phyloP scores from a whole-genome alignment of 2,888 invertebrate genomes.

The Horisme vitalbata region DNA sequence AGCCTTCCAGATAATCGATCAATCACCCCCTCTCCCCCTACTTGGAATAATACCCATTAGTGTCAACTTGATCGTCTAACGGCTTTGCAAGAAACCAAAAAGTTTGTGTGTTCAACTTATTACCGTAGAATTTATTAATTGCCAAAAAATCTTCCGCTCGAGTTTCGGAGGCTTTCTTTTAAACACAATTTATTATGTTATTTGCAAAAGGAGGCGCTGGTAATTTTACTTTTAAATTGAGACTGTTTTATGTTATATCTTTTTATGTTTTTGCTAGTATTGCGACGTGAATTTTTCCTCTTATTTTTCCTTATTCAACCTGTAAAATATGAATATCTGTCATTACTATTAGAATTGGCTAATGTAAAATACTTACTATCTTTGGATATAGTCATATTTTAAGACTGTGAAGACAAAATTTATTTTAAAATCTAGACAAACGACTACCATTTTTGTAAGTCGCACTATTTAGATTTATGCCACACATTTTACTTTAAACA shows the following conservation, averaged over 20 bases:
- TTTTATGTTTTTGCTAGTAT: slow-evolving; percentile 5
- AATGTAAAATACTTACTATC: too few relatives aligned
- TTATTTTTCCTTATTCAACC: too few relatives aligned
- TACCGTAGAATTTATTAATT: slow-evolving; percentile 30
- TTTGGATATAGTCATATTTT: too few relatives aligned
- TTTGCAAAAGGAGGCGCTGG: slow-evolving; percentile 13
- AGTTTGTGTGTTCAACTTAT: slow-evolving; percentile 29
- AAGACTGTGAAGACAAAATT: too few relatives aligned
- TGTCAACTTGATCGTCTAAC: slow-evolving; percentile 56
- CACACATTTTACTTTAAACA: too few relatives aligned
- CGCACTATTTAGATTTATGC: too few relatives aligned
- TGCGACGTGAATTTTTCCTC: too few relatives aligned
- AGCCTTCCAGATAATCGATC: slow-evolving; percentile 57
- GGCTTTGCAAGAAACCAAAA: slow-evolving; percentile 22
- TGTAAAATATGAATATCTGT: too few relatives aligned
- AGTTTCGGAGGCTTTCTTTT: slow-evolving; percentile 10
- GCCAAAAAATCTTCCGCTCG: slow-evolving; percentile 5
- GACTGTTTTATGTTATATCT: slow-evolving; percentile 11
- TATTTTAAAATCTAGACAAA: too few relatives aligned
- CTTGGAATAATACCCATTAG: slow-evolving; percentile 55
- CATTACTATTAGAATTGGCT: too few relatives aligned
- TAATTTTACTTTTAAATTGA: slow-evolving; percentile 18
- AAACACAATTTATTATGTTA: slow-evolving; percentile 17
- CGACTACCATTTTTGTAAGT: too few relatives aligned
- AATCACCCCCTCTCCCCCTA: slow-evolving; percentile 50